A percentile compares a stretch with the other conserved stretches of the same genome.
Conservation (phyloP, 2,888 invertebrate genomes). For the Meloe dianella region DNA sequence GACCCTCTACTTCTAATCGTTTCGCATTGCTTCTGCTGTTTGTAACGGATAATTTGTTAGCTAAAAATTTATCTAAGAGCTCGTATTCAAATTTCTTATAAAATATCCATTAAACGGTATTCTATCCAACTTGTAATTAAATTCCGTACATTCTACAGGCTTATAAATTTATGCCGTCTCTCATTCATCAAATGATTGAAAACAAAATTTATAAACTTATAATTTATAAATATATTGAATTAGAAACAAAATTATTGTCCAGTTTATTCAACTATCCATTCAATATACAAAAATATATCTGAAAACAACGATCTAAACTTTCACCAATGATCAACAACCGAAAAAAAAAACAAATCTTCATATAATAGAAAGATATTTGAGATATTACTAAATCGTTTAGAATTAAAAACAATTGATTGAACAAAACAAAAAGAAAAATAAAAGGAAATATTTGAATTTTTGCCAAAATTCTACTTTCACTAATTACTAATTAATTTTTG, state of each 20-base stretch:
- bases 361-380: constrained; percentile 11
- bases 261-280: background rate
- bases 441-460: background rate
- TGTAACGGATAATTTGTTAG: background rate
- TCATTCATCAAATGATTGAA: background rate
- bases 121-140: background rate
- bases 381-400: background rate
- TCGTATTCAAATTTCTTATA: background rate
- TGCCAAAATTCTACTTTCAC: background rate
- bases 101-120: background rate
- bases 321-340: constrained; percentile 6
- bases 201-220: too few species aligned
- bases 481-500: background rate
- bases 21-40: background rate
- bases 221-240: too few species aligned
- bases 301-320: constrained; percentile 9
- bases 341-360: constrained; percentile 8
- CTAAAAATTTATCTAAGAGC: background rate
- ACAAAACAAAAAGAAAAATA: background rate
- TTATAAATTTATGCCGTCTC: background rate
- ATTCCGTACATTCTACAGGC: constrained; percentile 1
- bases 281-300: background rate
- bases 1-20: background rate
- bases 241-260: background rate
- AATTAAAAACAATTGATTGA: background rate